These are phyloP conservation scores for Nephila pilipes DNA, from an alignment of 1,140 invertebrate genomes.

Conservation along the genomic window DNA sequence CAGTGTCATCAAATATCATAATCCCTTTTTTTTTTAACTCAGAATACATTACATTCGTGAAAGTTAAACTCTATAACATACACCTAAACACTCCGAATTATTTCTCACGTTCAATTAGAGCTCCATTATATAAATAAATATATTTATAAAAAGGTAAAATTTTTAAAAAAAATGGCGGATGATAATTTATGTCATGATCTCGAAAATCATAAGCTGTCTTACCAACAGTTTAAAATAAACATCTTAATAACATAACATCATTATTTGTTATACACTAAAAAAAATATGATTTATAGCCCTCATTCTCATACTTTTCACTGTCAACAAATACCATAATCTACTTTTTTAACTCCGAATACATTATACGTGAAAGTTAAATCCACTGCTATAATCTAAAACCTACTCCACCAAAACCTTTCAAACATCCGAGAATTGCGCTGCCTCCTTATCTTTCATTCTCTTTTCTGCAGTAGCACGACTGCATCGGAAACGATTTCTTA, in stretches of 20 bases:
- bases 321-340: neutral
- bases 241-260: neutral
- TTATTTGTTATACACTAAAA: neutral
- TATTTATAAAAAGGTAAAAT: too few relatives aligned
- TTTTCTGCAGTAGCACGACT: neutral
- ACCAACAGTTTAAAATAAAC: neutral
- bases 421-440: neutral
- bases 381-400: neutral
- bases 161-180: too few relatives aligned
- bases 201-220: too few relatives aligned
- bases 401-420: neutral
- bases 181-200: too few relatives aligned
- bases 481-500: slow-evolving; percentile 70
- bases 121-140: too few relatives aligned
- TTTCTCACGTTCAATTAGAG: too few relatives aligned
- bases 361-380: neutral
- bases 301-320: neutral
- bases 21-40: neutral
- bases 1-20: neutral
- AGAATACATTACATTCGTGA: neutral
- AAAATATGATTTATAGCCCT: neutral
- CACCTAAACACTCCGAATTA: too few relatives aligned
- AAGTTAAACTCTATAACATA: too few relatives aligned
- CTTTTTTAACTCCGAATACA: neutral
- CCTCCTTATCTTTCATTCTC: neutral